These are phyloP conservation scores for Anthopleura sola DNA, from an alignment of 64 coral and sea anemone genomes.

Conservation along the genomic window DNA sequence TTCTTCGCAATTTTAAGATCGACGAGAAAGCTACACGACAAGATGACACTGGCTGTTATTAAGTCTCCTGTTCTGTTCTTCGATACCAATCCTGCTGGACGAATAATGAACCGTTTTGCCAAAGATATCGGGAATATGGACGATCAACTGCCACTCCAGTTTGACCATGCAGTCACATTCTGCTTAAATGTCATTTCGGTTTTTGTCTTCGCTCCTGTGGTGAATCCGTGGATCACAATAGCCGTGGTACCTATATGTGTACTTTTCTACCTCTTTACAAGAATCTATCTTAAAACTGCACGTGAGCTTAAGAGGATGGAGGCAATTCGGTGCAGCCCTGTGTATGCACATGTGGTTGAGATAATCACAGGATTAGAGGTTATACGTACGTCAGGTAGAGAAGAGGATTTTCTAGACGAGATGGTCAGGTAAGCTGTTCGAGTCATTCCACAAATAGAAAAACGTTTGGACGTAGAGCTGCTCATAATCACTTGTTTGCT, in stretches of 20 bases:
- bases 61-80: conserved; percentile 53
- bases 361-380: conserved; percentile 41
- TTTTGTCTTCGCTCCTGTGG: conserved; percentile 27
- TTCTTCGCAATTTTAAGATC: neutral
- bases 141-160: conserved; percentile 13
- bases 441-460: too few relatives aligned
- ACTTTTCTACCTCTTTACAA: conserved; percentile 24
- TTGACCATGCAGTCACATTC: neutral
- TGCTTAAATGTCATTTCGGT: neutral
- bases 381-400: conserved; percentile 42
- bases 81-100: conserved; percentile 49
- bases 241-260: conserved; percentile 23
- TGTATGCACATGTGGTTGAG: conserved; percentile 53
- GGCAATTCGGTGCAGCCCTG: conserved; percentile 38
- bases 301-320: conserved; percentile 57
- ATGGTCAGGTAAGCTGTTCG: conserved; percentile 22
- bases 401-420: conserved; percentile 37
- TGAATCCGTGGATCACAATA: conserved; percentile 48
- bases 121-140: conserved; percentile 55
- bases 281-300: conserved; percentile 31
- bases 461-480: neutral
- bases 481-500: too few relatives aligned
- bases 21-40: neutral
- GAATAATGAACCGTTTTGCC: conserved; percentile 69
- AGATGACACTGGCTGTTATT: conserved; percentile 1